Evolutionary conservation across 2,113 vertebrate genomes (phyloP), one percentile per base, ranked within the genome.

Genomic region (Calyptommatus sinebrachiatus): DNA sequence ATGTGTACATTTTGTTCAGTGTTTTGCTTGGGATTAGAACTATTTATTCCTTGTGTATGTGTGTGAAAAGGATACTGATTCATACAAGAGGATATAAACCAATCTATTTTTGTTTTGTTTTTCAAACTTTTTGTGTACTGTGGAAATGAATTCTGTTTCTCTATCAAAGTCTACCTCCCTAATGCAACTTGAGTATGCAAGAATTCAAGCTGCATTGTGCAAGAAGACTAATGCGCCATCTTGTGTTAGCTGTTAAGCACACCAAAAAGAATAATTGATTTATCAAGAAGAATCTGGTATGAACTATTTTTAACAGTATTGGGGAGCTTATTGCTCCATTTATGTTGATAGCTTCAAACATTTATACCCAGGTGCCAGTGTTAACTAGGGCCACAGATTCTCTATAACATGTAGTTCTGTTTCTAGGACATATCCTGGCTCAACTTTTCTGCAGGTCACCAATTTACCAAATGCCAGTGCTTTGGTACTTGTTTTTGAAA

Each of bases 221-320:
- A 87, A 77, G 90, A 91, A 84, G 82, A 69, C 76, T 88, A 82
- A 93, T 50, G 81, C 86, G 90, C 93, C 93, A 91, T 89, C 94
- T 94, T 35, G 91, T 94, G 92, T 92, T 78, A 68, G 65, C 79
- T 83, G 46, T 71, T 77, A 76, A 1, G 0, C 29, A 4, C 31
- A 60, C 65, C 2, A 62, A 20, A 71, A 67, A 21, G 28, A 62
- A 72, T 50, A 66, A 80, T 73, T 35, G 46, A 70, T 66, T 3
- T 29, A 26, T 50, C 29, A 26, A 24, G 28, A 63, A 53, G 48
- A 41, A 6, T 26, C 48, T 8, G 1, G 8, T 7, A 29, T 18
- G 26, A 53, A 26, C 7, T 24, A 7, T 28, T 24, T 12, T 46
- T 6, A n/a, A 48, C 45, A 48, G 45, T n/a, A 18, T 12, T 14